Evolutionary conservation across 2,797 vertebrate genomes (phyloP).

Genomic region (Scolopax bukidnonensis): DNA sequence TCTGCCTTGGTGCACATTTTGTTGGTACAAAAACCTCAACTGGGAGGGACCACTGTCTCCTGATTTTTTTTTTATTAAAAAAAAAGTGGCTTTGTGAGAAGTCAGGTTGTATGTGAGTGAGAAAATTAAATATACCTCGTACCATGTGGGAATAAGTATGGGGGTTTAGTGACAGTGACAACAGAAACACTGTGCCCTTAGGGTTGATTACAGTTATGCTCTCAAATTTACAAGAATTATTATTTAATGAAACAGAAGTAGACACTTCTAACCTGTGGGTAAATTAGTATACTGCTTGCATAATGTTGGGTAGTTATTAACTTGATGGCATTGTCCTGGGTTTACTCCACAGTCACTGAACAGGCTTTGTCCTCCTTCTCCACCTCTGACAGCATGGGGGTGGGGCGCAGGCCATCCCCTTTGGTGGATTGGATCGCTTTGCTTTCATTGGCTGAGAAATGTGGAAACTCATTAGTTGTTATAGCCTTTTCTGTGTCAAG

Average conservation of each 20-base stretch:
- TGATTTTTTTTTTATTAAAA: not conserved
- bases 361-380: not conserved
- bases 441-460: not conserved
- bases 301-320: not conserved
- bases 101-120: not conserved
- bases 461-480: not conserved
- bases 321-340: not conserved
- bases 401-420: not conserved
- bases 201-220: slow-evolving; percentile 15
- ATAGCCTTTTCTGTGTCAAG: not conserved
- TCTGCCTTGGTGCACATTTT: not conserved
- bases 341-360: not conserved
- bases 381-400: not conserved
- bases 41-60: not conserved
- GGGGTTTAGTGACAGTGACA: not conserved
- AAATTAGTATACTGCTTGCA: slow-evolving; percentile 11
- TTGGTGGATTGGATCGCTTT: not conserved
- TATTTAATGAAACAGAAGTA: slow-evolving; percentile 54
- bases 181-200: not conserved
- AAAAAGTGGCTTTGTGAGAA: not conserved
- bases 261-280: slow-evolving; percentile 33
- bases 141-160: not conserved
- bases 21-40: not conserved
- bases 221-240: slow-evolving; percentile 31
- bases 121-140: not conserved